Evolutionary conservation across 2,113 vertebrate genomes (phyloP), one percentile per base, ranked within the genome.

Genomic region (Microcebus lehilahytsara): DNA sequence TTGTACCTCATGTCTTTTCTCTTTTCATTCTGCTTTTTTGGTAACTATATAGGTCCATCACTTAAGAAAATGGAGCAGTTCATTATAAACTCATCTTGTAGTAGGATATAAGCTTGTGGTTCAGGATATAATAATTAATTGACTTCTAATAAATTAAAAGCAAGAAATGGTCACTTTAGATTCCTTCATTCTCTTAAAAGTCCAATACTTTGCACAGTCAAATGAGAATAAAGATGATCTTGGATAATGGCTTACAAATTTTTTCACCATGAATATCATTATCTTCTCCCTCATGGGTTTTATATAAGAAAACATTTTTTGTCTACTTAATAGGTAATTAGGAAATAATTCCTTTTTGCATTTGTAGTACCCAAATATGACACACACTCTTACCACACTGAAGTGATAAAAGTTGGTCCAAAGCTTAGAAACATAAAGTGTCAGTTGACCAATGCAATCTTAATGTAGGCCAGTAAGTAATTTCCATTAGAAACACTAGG

Each of bases 71-170:
- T 40, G 5, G 17, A 81, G 25, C 4, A 49, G 16, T 64, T 81
- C 5, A 40, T 56, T 46, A 81, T 27, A 42, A 71, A 27, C 25
- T 85, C 19, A 37, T 77, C 42, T 77, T 77, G 27, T 77, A 49
- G 42, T 77, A 30, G 49, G 46, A 77, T 49, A 77, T 49, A 77
- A 78, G 46, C 75, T 51, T 51, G 46, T 51, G 14, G 11, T 12
- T 79, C 51, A 56, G 75, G 6, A 56, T 79, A 7, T 49, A 85
- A 87, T 72, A 93, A 64, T 74, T n/a, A 89, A 53, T 13, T 79
- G 46, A 62, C 20, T 62, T 92, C 49, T 13, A 84, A 87, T 79
- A 79, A 67, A 72, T 89, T 91, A 90, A 86, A 92, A 72, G 72
- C 51, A 20, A 90, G 16, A 90, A 74, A 17, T 4, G 74, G 30